phyloP scores from a whole-genome alignment of 2,888 invertebrate species.

The Meandrusa payeni region DNA sequence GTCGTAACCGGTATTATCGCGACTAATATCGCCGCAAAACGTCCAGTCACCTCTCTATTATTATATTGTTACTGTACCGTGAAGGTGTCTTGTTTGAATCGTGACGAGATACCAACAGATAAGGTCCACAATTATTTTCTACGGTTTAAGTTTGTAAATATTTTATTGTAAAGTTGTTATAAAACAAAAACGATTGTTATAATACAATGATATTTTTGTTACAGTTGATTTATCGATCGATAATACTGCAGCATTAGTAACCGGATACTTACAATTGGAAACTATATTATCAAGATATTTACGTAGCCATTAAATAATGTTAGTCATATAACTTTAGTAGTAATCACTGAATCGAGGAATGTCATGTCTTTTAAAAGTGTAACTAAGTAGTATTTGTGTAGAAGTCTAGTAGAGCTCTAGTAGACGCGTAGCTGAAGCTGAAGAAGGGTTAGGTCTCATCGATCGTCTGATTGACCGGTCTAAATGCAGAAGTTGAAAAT shows the following conservation, averaged over 20 bases:
- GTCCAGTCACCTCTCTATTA: conserved; percentile 48
- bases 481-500: too few relatives aligned
- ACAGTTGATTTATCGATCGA: conserved; percentile 6
- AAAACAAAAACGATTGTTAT: conserved; percentile 34
- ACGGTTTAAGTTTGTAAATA: conserved; percentile 50
- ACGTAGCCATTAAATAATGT: too few relatives aligned
- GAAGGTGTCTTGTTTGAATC: conserved; percentile 60
- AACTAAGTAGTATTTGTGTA: too few relatives aligned
- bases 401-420: too few relatives aligned
- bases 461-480: too few relatives aligned
- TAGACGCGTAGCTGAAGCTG: too few relatives aligned
- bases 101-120: conserved; percentile 63
- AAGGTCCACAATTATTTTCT: conserved; percentile 42
- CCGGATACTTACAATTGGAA: background rate
- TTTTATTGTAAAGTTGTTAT: conserved; percentile 39
- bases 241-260: background rate
- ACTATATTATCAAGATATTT: too few relatives aligned
- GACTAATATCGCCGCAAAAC: conserved; percentile 42
- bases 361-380: too few relatives aligned
- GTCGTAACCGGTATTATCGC: conserved; percentile 38
- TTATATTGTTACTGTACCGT: conserved; percentile 53
- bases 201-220: conserved; percentile 27
- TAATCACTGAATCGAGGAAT: too few relatives aligned
- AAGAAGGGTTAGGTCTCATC: too few relatives aligned
- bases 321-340: too few relatives aligned